Evolutionary conservation across 2,888 invertebrate genomes (phyloP).

Genomic region (Synanthedon vespiformis): DNA sequence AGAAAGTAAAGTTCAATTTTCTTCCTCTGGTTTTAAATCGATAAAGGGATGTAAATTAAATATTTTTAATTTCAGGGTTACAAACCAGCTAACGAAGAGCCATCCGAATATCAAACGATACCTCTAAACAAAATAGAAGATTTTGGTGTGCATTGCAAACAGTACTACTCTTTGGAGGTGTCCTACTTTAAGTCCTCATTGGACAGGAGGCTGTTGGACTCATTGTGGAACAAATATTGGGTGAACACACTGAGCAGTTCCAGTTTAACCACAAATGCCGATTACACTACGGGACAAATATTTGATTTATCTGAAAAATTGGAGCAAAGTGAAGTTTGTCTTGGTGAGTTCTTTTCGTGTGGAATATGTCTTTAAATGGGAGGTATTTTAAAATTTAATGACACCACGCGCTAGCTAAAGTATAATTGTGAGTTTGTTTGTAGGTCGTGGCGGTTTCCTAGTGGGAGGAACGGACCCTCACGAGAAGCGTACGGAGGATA

Average conservation of each 20-base stretch:
- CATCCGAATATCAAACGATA: constrained; percentile 98
- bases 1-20: neutral
- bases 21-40: neutral
- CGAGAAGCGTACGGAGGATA: constrained; percentile 95
- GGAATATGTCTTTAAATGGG: no score
- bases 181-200: constrained; percentile 97
- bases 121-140: constrained; percentile 99
- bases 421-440: neutral
- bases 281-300: constrained; percentile 98
- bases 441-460: constrained; percentile 76
- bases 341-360: constrained; percentile 62
- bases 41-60: neutral
- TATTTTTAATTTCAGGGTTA: constrained; percentile 78
- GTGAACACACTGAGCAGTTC: constrained; percentile 98
- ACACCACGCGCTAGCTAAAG: no score
- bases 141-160: constrained; percentile 99
- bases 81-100: constrained; percentile 98
- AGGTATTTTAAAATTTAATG: no score
- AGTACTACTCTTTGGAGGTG: constrained; percentile 97
- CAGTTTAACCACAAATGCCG: constrained; percentile 94
- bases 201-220: constrained; percentile 93
- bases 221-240: constrained; percentile 99
- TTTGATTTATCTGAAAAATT: constrained; percentile 97
- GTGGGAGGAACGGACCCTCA: constrained; percentile 84
- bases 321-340: constrained; percentile 92